A percentile compares a stretch with the other conserved stretches of the same genome.
phyloP scores from a whole-genome alignment of 2,888 invertebrate species.

The Amitus sp. region DNA sequence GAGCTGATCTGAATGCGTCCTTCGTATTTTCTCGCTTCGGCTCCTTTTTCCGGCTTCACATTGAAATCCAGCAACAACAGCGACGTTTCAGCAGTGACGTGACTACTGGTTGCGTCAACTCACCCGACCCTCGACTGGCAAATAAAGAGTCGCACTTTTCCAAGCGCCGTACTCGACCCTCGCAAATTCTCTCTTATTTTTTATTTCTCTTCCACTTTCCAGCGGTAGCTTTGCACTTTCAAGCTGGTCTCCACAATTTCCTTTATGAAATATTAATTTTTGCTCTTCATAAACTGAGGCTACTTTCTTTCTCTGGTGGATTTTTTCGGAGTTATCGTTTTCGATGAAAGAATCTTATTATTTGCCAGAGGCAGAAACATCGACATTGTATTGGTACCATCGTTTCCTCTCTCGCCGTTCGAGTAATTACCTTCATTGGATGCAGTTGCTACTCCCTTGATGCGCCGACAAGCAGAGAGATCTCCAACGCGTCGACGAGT shows the following conservation, averaged over 20 bases:
- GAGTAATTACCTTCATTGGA: constrained; percentile 33
- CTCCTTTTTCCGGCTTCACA: constrained; percentile 31
- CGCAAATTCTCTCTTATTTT: constrained; percentile 20
- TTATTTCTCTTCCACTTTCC: constrained; percentile 1
- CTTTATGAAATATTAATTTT: neutral
- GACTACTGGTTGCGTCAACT: constrained; percentile 28
- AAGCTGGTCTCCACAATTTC: neutral
- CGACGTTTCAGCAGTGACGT: constrained; percentile 20
- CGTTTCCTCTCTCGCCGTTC: constrained; percentile 28
- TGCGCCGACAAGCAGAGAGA: constrained; percentile 24
- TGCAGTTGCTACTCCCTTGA: constrained; percentile 30
- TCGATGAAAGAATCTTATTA: neutral
- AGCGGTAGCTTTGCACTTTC: constrained; percentile 11
- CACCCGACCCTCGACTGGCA: constrained; percentile 26
- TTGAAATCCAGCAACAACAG: constrained; percentile 25
- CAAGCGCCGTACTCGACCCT: constrained; percentile 5
- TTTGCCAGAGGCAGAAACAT: constrained; percentile 8
- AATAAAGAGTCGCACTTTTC: constrained; percentile 26
- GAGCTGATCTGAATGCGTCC: constrained; percentile 59
- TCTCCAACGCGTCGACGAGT: constrained; percentile 25
- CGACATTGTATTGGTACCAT: constrained; percentile 21
- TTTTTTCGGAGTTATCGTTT: neutral
- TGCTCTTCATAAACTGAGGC: neutral
- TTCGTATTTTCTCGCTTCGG: constrained; percentile 50
- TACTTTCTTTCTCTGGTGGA: neutral